These are phyloP conservation scores for Cephus rjabovi DNA, from an alignment of 2,888 invertebrate species.

Conservation along the genomic window DNA sequence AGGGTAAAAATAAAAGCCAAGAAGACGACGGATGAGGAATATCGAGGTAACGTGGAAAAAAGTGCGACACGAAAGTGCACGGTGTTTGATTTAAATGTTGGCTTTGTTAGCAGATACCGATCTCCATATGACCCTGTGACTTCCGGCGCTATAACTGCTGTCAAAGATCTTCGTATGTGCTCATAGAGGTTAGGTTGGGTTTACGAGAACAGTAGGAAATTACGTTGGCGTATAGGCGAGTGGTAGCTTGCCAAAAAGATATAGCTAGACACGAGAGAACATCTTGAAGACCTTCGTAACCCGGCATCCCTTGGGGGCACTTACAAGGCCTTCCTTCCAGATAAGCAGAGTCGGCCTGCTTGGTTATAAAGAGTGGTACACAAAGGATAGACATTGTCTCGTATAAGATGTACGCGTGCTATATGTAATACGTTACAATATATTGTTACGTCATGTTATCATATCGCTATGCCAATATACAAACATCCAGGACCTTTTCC, in stretches of 20 bases:
- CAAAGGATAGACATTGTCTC: not conserved
- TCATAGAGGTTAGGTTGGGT: not conserved
- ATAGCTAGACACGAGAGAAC: not conserved
- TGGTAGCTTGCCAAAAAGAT: not conserved
- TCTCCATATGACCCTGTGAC: not conserved
- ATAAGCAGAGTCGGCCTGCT: conserved; percentile 44
- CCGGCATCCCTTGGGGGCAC: conserved; percentile 34
- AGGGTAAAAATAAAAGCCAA: not conserved
- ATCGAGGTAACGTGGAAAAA: not conserved
- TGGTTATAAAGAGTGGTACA: conserved; percentile 29
- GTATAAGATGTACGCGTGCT: not conserved
- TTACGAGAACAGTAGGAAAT: not conserved
- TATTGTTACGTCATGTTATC: not conserved
- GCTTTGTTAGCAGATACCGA: not conserved
- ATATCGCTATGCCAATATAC: too few relatives aligned
- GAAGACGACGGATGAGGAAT: not conserved
- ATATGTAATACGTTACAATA: not conserved
- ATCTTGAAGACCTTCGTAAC: conserved; percentile 1
- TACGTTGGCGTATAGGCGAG: not conserved
- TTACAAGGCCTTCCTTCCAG: conserved; percentile 41
- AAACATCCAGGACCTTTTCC: too few relatives aligned
- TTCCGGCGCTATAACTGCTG: not conserved
- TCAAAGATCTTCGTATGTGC: not conserved
- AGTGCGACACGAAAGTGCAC: not conserved
- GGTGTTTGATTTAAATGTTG: not conserved